These are phyloP conservation scores for Miichthys miiuy DNA, from an alignment of 2,797 vertebrate species.

Conservation along the genomic window DNA sequence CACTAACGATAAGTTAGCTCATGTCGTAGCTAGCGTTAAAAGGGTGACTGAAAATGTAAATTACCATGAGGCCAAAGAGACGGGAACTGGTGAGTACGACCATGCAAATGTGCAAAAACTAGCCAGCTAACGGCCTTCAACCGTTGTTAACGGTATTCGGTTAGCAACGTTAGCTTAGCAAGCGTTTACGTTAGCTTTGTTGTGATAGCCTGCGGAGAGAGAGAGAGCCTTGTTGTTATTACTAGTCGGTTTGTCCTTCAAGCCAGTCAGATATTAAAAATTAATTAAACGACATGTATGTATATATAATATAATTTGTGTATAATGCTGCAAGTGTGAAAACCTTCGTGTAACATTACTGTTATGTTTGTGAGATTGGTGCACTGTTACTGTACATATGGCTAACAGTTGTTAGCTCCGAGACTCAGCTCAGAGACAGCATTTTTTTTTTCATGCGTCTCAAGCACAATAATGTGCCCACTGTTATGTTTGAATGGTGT, in stretches of 20 bases:
- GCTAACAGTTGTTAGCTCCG: constrained; percentile 44
- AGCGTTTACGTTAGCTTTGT: constrained; percentile 63
- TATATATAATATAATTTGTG: not conserved
- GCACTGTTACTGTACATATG: not conserved
- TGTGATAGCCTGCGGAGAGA: constrained; percentile 60
- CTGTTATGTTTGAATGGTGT: not conserved
- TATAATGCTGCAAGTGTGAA: not conserved
- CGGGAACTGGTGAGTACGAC: constrained; percentile 80
- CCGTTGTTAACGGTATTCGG: constrained; percentile 25
- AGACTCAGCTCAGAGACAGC: not conserved
- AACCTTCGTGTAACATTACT: not conserved
- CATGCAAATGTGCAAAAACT: not conserved
- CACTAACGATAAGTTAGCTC: constrained; percentile 34
- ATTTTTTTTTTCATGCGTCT: not conserved
- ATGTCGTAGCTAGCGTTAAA: constrained; percentile 23
- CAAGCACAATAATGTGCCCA: not conserved
- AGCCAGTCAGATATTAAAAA: not conserved
- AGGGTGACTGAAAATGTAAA: constrained; percentile 64
- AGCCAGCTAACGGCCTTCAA: constrained; percentile 16
- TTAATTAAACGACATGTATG: accelerated
- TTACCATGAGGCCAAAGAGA: constrained; percentile 71
- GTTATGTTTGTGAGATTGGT: constrained; percentile 1
- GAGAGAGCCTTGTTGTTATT: constrained; percentile 2
- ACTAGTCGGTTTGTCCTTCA: not conserved
- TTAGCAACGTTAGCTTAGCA: constrained; percentile 40